Evolutionary conservation across 2,113 vertebrate genomes (phyloP), one percentile per base, ranked within the genome.

Genomic region (Alosa alosa): DNA sequence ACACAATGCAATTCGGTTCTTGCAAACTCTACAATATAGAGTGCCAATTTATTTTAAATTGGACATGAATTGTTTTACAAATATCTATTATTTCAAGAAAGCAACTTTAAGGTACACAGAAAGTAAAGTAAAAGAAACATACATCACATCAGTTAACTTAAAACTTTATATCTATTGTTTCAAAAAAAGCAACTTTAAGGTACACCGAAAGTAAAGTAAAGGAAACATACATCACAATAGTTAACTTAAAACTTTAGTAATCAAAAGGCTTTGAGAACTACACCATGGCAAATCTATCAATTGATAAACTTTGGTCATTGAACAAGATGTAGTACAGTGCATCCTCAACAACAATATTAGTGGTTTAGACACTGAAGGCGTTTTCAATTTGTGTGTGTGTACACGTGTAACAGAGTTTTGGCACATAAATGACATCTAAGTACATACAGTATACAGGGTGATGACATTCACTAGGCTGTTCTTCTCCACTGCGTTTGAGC

Each of bases 261-360:
- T 10, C 25, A 25, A 68, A 68, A 31, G 64, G 64, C 64, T 68
- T 60, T 31, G 64, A 68, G n/a, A 31, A 31, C 64, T 31, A 31
- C 64, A 68, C 64, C 25, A 68, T 68, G 64, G 64, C 64, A 68
- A 68, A 68, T 68, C n/a, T 31, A 68, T 68, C n/a, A 68, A 31
- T 11, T 68, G 64, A 68, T 31, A 7, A 68, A 25, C 22, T 64
- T 64, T 68, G 64, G 64, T 68, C 64, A 31, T 68, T 10, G 11
- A n/a, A 68, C 10, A 22, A 22, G 18, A 60, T 60, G 55, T 22
- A 60, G 20, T 60, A 60, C 18, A 60, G 64, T 68, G 10, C 8
- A 31, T 31, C 9, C n/a, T 68, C 64, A 11, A 68, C n/a, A 64
- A 9, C 8, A 60, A 60, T 15, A 13, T 52, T 52, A 22, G 55